phyloP scores from a whole-genome alignment of 2,888 invertebrate species.

The Cynaeus angustus region DNA sequence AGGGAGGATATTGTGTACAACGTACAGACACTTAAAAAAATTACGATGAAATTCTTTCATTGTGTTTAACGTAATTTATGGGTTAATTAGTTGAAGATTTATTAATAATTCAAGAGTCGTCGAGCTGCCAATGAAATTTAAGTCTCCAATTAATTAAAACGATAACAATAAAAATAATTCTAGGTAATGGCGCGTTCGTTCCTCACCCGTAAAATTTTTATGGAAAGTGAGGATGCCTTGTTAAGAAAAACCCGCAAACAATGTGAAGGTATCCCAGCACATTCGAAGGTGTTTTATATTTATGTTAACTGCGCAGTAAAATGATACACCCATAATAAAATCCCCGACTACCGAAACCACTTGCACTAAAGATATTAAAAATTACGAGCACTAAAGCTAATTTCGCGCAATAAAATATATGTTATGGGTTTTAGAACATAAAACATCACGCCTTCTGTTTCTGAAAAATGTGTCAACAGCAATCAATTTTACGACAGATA shows the following conservation, averaged over 20 bases:
- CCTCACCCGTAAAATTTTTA: slow-evolving; percentile 10
- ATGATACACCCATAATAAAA: slow-evolving; percentile 60
- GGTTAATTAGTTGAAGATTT: too few relatives aligned
- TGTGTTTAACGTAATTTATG: neutral
- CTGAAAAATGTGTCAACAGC: slow-evolving; percentile 75
- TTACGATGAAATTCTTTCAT: slow-evolving; percentile 44
- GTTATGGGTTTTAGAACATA: slow-evolving; percentile 60
- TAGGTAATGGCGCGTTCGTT: neutral
- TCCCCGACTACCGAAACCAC: slow-evolving; percentile 59
- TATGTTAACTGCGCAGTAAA: slow-evolving; percentile 56
- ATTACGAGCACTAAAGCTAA: slow-evolving; percentile 68
- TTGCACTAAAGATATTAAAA: slow-evolving; percentile 64
- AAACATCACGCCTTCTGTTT: slow-evolving; percentile 67
- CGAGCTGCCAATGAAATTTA: slow-evolving; percentile 9
- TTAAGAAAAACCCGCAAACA: slow-evolving; percentile 9
- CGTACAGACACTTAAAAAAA: too few relatives aligned
- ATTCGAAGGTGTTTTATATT: slow-evolving; percentile 44
- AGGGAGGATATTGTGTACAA: slow-evolving; percentile 49
- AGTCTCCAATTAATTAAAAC: slow-evolving; percentile 2
- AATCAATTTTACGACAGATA: slow-evolving; percentile 76
- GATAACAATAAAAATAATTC: slow-evolving; percentile 19
- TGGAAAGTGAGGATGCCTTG: slow-evolving; percentile 1
- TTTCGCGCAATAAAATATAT: slow-evolving; percentile 66
- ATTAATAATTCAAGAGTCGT: too few relatives aligned
- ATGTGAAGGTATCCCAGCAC: slow-evolving; percentile 18